Percentiles rank a stretch among this genome's conserved stretches.
These are phyloP conservation scores for Scopus umbretta DNA, from an alignment of 2,113 vertebrate species.

Conservation along the genomic window DNA sequence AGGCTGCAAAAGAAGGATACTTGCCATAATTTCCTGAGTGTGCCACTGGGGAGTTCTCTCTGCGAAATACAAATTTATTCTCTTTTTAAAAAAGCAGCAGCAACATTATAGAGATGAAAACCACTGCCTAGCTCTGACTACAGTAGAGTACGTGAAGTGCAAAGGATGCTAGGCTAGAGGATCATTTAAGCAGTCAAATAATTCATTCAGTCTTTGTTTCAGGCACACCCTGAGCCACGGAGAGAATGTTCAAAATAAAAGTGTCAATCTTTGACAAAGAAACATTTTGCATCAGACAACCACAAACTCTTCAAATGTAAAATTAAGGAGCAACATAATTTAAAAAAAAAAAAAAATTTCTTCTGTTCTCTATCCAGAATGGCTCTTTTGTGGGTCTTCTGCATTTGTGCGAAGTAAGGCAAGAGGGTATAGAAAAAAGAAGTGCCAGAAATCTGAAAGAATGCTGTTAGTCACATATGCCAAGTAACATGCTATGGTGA, in stretches of 20 bases:
- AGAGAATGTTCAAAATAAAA: neutral
- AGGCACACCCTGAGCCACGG: neutral
- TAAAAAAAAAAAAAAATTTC: neutral
- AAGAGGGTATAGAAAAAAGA: neutral
- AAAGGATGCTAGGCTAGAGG: neutral
- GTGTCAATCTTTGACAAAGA: neutral
- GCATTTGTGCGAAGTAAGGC: neutral
- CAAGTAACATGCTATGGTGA: neutral
- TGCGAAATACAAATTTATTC: neutral
- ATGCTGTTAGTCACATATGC: neutral
- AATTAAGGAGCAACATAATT: neutral
- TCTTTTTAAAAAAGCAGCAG: neutral
- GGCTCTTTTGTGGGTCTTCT: neutral
- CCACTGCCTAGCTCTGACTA: neutral
- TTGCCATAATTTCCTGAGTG: neutral
- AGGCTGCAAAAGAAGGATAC: neutral
- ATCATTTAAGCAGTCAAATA: neutral
- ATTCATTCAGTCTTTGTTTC: neutral
- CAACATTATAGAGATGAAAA: neutral
- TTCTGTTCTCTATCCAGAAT: neutral
- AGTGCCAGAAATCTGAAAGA: neutral
- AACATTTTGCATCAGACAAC: neutral
- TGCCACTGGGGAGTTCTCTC: neutral
- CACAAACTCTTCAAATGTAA: neutral
- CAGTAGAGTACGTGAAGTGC: neutral